Evolutionary conservation across 2,888 invertebrate genomes (phyloP).

Genomic region (Leptopilina myrica): DNA sequence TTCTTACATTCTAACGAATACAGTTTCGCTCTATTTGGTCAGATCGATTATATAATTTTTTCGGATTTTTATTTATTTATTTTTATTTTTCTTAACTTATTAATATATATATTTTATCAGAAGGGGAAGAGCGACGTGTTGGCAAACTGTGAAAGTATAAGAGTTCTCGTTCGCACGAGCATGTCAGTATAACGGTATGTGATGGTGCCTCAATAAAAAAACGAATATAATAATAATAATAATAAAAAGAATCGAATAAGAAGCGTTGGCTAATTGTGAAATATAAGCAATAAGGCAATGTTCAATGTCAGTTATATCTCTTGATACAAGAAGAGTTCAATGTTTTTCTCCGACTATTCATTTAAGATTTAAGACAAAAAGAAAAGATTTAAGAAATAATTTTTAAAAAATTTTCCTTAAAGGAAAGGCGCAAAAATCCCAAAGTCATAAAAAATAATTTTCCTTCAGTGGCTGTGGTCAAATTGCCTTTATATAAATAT

Average conservation of each 20-base stretch:
- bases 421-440: too few relatives aligned
- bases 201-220: constrained; percentile 2
- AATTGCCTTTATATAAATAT: too few relatives aligned
- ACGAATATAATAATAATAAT: neutral
- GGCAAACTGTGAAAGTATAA: constrained; percentile 1
- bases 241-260: constrained; percentile 18
- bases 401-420: too few relatives aligned
- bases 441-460: too few relatives aligned
- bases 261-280: constrained; percentile 26
- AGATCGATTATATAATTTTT: neutral
- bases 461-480: neutral
- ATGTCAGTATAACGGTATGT: constrained; percentile 20
- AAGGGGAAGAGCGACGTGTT: neutral
- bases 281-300: constrained; percentile 24
- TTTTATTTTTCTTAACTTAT: neutral
- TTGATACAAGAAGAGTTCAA: neutral
- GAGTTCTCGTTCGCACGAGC: constrained; percentile 17
- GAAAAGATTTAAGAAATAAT: neutral
- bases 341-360: neutral
- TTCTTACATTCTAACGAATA: neutral
- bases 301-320: constrained; percentile 3
- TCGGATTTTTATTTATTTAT: neutral
- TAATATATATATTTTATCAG: constrained; percentile 7
- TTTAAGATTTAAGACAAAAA: neutral
- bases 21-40: neutral